Conservation (phyloP, 1,140 invertebrate genomes). For the Fopius arisanus region DNA sequence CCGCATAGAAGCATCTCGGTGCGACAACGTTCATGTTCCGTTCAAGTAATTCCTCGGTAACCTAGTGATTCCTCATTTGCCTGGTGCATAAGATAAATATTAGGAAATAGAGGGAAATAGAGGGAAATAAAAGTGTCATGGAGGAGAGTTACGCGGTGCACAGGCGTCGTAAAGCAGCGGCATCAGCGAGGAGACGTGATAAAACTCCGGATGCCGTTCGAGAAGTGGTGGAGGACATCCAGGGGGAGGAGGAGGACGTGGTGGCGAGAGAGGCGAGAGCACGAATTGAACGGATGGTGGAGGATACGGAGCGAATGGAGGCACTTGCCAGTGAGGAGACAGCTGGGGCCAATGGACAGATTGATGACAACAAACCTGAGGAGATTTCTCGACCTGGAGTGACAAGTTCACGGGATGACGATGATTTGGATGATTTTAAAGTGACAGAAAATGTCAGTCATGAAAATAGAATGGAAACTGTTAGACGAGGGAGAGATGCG, state of each 20-base stretch:
- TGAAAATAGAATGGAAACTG: constrained; percentile 26
- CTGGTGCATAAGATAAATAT: no score
- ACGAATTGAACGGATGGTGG: constrained; percentile 48
- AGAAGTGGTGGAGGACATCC: not conserved
- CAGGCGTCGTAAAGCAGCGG: constrained; percentile 54
- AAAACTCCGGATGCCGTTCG: constrained; percentile 54
- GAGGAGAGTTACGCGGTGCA: constrained; percentile 62
- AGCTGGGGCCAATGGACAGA: not conserved
- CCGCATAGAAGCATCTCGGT: constrained; percentile 18
- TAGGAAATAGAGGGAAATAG: not conserved
- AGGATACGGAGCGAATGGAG: constrained; percentile 53
- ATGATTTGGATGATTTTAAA: not conserved
- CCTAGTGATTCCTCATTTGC: not conserved
- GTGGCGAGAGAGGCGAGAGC: constrained; percentile 45
- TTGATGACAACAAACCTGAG: not conserved
- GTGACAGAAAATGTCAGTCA: not conserved
- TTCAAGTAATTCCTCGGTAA: not conserved
- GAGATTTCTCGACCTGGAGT: not conserved
- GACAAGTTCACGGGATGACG: not conserved
- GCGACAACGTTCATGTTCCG: constrained; percentile 13
- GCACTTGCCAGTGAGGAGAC: constrained; percentile 6
- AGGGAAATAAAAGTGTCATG: constrained; percentile 39
- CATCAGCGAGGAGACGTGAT: constrained; percentile 52
- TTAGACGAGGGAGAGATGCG: not conserved
- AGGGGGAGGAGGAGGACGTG: constrained; percentile 23